Base-by-base conservation (phyloP, 1,140 invertebrate species). In the Amphibalanus amphitrite region DNA sequence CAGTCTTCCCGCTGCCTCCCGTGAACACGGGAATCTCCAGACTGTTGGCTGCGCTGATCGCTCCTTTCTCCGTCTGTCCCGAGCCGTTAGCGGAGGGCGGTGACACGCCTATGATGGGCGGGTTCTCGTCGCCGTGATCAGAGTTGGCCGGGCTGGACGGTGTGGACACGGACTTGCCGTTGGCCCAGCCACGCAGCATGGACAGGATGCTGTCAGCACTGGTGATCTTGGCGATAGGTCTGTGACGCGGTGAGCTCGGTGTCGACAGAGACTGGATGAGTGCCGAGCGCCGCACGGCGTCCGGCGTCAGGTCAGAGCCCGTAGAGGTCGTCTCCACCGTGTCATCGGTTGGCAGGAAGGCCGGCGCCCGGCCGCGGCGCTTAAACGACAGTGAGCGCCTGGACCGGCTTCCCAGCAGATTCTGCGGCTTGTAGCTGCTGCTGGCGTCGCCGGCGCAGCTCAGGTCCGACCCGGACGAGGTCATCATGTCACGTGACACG, bases 391-490 rank as follows among this genome's bases (percentile, higher is more conserved):
- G n/a, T 26, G n/a, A 28, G 4, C 28, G n/a, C 28, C 28, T 3
- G 3, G 26, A 28, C 8, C 10, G n/a, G 17, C 26, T 13, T n/a
- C 26, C 65, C 26, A 67, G n/a, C 4, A 28, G 8, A 17, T 26
- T 67, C 26, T 28, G 26, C 10, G 65, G n/a, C 17, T 67, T 67
- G 26, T 28, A 28, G n/a, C 26, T 67, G n/a, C n/a, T 28, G 65
- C 26, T 28, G 28, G 65, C 28, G 23, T 67, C 65, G 65, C 65
- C 23, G n/a, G 10, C 26, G 10, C n/a, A 28, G 28, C 65, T 67
- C 65, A 67, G 65, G 26, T 67, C 65, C 3, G 65, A 67, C 3
- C 65, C 65, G 28, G 65, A 67, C n/a, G 65, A 67, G n/a, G 65
- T 28, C 65, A 28, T 26, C n/a, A 67, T 28, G 26, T 28, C 65